Base-by-base conservation (phyloP, 2,888 invertebrate genomes). In the Agriopis aurantiaria region DNA sequence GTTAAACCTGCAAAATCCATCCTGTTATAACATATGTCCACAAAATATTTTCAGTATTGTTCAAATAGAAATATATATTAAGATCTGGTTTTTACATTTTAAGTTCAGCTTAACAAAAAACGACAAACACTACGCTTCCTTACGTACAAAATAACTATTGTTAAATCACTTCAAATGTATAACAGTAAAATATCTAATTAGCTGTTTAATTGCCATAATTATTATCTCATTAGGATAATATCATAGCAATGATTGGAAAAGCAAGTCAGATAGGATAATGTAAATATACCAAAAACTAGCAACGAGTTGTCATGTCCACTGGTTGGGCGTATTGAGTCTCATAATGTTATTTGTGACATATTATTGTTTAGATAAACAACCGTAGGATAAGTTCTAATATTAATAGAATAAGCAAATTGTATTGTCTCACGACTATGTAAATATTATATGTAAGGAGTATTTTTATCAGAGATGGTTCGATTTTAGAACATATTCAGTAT, bases 91-190 rank as follows among this genome's bases (percentile, higher is more conserved):
- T 23, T 67, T 52, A 52, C 11, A 17, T 56, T 45, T 12, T 33
- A 55, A 48, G 40, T 61, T 51, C 45, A 58, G 63, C 68, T 64
- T 49, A 68, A 58, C 23, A n/a, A 41, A 61, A 51, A 62, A 68
- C 59, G 63, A 64, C 68, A 63, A 63, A 63, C 45, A 12, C 58
- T 63, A 68, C 68, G 68, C 68, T 68, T 69, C 65, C 55, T 9
- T 65, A 53, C 8, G 56, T 70, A 69, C 61, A 63, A 58, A 52
- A 56, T 9, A n/a, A 55, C 45, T 8, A 51, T 57, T 45, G 11
- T 56, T 11, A 10, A 6, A 52, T 43, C 12, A 51, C 17, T 62
- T 53, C 41, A 62, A 17, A 43, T 62, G 0, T 9, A 11, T 43
- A 17, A 41, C 6, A 33, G 4, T n/a, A 41, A 17, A 51, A 41